Percentiles rank a stretch among this genome's conserved stretches.
These are phyloP conservation scores for Microtus montanus DNA, from an alignment of 2,113 vertebrate genomes.

Conservation along the genomic window DNA sequence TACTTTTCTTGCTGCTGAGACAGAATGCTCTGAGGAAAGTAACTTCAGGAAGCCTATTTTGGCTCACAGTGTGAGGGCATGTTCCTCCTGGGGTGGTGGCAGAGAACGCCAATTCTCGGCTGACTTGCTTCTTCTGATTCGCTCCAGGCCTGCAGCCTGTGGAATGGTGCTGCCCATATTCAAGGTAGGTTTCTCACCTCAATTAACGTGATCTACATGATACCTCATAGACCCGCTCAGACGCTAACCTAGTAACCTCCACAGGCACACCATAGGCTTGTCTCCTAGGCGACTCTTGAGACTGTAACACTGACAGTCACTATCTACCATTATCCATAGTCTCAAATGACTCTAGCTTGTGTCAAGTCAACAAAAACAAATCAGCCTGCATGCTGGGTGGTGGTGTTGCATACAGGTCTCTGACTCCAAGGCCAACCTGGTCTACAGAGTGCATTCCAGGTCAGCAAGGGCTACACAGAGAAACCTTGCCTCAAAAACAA, in stretches of 20 bases:
- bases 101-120: not conserved
- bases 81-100: not conserved
- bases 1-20: not conserved
- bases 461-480: not conserved
- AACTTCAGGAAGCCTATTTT: not conserved
- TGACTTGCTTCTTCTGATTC: not conserved
- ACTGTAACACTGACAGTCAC: not conserved
- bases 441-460: not conserved
- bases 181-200: not conserved
- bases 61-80: not conserved
- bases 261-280: not conserved
- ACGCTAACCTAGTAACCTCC: not conserved
- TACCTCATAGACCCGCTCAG: too few relatives aligned
- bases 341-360: not conserved
- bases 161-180: not conserved
- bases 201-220: not conserved
- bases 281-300: not conserved
- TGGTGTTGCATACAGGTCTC: too few relatives aligned
- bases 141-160: not conserved
- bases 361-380: not conserved
- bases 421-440: not conserved
- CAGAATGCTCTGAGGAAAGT: not conserved
- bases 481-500: not conserved
- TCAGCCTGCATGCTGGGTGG: not conserved
- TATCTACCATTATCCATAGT: not conserved